phyloP scores from a whole-genome alignment of 2,888 invertebrate genomes.

The Thereva unica region DNA sequence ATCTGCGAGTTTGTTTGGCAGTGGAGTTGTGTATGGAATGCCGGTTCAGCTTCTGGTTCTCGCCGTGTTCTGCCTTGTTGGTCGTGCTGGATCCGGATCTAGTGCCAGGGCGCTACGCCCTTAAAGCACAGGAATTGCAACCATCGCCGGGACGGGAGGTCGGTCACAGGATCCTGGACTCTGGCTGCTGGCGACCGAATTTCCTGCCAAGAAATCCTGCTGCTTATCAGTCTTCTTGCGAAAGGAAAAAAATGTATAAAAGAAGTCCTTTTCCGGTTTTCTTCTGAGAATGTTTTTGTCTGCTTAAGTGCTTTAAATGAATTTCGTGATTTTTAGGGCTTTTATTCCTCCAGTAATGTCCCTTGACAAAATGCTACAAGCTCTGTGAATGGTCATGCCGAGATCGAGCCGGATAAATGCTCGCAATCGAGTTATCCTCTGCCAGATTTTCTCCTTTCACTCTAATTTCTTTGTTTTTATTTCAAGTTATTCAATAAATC shows the following conservation, averaged over 20 bases:
- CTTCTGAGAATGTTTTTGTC: not conserved
- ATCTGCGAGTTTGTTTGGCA: too few relatives aligned
- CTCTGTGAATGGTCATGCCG: too few relatives aligned
- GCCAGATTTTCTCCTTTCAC: not conserved
- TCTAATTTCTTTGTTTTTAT: not conserved
- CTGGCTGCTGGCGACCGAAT: not conserved
- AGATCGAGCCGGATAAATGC: too few relatives aligned
- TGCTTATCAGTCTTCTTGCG: not conserved
- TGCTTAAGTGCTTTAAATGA: not conserved
- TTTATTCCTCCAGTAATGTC: not conserved
- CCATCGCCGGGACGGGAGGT: too few relatives aligned
- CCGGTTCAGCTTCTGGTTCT: too few relatives aligned
- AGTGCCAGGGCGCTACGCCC: too few relatives aligned
- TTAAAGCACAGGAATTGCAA: too few relatives aligned
- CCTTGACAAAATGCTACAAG: slow-evolving; percentile 13
- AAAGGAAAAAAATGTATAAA: not conserved
- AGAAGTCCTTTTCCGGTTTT: not conserved
- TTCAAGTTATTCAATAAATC: slow-evolving; percentile 23
- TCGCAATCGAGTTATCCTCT: not conserved
- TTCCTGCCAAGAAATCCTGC: not conserved
- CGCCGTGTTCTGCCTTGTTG: too few relatives aligned
- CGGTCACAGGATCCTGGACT: too few relatives aligned
- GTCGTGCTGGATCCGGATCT: too few relatives aligned
- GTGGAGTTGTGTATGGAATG: too few relatives aligned
- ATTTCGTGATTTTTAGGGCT: slow-evolving; percentile 11